A percentile compares a stretch with the other conserved stretches of the same genome.
phyloP scores from a whole-genome alignment of 2,888 invertebrate species.

The Emmelina monodactyla region DNA sequence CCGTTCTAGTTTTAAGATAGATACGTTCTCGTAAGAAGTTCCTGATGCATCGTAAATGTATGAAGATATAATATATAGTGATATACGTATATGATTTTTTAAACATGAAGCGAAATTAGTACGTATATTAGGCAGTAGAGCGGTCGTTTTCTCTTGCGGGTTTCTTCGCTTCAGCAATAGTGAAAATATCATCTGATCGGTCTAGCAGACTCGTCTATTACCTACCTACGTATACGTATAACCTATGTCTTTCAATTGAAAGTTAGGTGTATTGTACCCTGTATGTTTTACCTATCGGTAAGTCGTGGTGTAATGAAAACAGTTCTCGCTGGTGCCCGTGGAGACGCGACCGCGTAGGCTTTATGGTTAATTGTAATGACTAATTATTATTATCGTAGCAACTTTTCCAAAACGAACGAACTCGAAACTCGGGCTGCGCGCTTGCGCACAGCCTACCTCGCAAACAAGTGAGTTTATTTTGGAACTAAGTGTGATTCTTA shows the following conservation, averaged over 20 bases:
- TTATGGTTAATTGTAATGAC: conserved; percentile 65
- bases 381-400: conserved; percentile 65
- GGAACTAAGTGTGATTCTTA: conserved; percentile 80
- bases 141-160: conserved; percentile 59
- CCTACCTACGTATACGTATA: neutral
- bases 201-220: no score
- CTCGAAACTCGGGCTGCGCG: conserved; percentile 68
- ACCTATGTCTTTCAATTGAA: neutral
- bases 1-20: conserved; percentile 68
- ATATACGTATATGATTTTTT: conserved; percentile 66
- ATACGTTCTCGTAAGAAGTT: conserved; percentile 68
- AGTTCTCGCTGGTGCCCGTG: conserved; percentile 12
- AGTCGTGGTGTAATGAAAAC: neutral
- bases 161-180: conserved; percentile 12
- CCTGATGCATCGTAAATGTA: conserved; percentile 67
- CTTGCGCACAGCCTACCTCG: conserved; percentile 72
- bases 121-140: conserved; percentile 64
- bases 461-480: conserved; percentile 80
- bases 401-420: conserved; percentile 69
- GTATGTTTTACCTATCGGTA: neutral
- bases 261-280: neutral
- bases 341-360: conserved; percentile 64
- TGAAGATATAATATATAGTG: conserved; percentile 61
- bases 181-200: neutral
- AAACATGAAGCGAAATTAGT: conserved; percentile 63